These are phyloP conservation scores for Anthopleura xanthogrammica DNA, from an alignment of 92 coral and sea anemone species.

Conservation along the genomic window DNA sequence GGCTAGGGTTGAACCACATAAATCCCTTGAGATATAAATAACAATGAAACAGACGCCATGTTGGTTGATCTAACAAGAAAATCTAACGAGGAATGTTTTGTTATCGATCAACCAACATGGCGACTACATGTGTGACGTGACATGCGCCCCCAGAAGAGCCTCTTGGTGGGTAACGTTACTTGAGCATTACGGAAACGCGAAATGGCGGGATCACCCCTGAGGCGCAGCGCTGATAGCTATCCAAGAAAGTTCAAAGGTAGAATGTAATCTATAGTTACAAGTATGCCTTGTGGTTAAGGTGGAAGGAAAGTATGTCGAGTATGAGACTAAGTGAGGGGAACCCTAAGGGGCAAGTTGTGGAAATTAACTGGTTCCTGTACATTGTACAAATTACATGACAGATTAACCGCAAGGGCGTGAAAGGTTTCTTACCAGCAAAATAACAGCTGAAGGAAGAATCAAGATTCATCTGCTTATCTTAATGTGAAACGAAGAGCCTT, in stretches of 20 bases:
- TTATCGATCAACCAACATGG: no score
- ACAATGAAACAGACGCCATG: no score
- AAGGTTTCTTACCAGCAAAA: not conserved
- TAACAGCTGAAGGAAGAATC: not conserved
- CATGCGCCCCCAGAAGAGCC: no score
- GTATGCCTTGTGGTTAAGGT: not conserved
- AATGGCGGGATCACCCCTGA: not conserved
- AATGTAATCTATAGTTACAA: not conserved
- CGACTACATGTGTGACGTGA: no score
- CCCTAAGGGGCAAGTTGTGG: not conserved
- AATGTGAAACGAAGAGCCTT: no score
- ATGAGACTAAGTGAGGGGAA: not conserved
- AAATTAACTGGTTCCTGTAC: not conserved
- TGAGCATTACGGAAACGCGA: not conserved
- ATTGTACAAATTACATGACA: slow-evolving; percentile 1
- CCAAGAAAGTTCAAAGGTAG: not conserved
- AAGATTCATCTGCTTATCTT: not conserved
- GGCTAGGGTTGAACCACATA: no score
- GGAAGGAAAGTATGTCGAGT: not conserved
- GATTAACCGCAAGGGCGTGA: not conserved
- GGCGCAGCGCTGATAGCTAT: not conserved
- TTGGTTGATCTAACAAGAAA: no score
- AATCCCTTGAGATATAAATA: no score
- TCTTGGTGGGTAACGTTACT: not conserved
- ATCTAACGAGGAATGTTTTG: no score